A percentile compares a stretch with the other conserved stretches of the same genome.
phyloP scores from a whole-genome alignment of 2,113 vertebrate genomes.

The Hippocampus abdominalis region DNA sequence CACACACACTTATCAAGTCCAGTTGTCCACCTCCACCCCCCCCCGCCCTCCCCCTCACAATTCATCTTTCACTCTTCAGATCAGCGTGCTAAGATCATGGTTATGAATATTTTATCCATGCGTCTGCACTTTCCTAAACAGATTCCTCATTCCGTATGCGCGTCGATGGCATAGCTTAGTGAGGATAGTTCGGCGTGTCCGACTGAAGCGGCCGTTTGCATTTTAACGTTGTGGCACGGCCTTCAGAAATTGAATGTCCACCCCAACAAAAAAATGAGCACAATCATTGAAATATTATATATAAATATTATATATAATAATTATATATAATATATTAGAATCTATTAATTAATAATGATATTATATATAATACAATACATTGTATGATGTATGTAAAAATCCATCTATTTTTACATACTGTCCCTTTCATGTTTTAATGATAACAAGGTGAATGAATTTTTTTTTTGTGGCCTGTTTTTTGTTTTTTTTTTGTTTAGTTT shows the following conservation, averaged over 20 bases:
- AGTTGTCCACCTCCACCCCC: constrained; percentile 10
- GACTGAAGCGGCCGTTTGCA: constrained; percentile 37
- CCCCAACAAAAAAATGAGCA: background rate
- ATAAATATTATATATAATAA: no score
- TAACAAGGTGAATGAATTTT: background rate
- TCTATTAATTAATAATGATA: no score
- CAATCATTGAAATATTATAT: background rate
- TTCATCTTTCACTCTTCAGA: constrained; percentile 22
- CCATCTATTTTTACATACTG: no score
- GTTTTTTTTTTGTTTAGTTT: background rate
- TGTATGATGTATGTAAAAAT: background rate
- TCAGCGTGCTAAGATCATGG: constrained; percentile 48
- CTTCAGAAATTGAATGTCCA: constrained; percentile 16
- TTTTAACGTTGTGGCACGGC: constrained; percentile 12
- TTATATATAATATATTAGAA: no score
- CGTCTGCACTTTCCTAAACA: constrained; percentile 47
- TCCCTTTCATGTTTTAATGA: background rate
- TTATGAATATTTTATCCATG: constrained; percentile 66
- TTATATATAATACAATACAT: no score
- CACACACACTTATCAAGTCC: constrained; percentile 17
- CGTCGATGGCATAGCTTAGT: constrained; percentile 19
- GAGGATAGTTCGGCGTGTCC: constrained; percentile 16
- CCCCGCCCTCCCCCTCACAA: background rate
- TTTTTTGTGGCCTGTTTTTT: background rate
- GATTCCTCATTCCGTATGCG: constrained; percentile 32